Evolutionary conservation across 2,113 vertebrate species (phyloP).

Genomic region (Phrynosoma blainvillii): DNA sequence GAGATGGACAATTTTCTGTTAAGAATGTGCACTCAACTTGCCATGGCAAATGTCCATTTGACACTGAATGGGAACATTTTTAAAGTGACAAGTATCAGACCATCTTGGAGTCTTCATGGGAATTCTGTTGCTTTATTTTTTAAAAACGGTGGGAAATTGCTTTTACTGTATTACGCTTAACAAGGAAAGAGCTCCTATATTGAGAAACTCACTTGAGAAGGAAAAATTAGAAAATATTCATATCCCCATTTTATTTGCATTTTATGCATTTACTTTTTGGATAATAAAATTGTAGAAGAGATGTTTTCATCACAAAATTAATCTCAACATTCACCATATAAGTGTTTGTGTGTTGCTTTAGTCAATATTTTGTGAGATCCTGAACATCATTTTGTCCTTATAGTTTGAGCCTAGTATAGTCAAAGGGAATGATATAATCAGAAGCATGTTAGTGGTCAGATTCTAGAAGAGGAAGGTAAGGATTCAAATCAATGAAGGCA

Average conservation of each 20-base stretch:
- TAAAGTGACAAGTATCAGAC: not conserved
- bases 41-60: slow-evolving; percentile 68
- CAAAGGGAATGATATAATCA: too few species aligned
- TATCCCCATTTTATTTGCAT: not conserved
- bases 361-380: too few species aligned
- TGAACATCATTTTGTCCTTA: too few species aligned
- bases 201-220: slow-evolving; percentile 3
- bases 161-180: slow-evolving; percentile 35
- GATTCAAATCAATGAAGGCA: too few species aligned
- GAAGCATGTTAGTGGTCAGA: too few species aligned
- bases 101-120: not conserved
- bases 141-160: slow-evolving; percentile 35
- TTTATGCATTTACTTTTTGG: not conserved
- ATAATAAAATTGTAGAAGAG: too few species aligned
- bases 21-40: slow-evolving; percentile 59
- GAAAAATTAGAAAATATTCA: not conserved
- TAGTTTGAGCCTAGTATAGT: too few species aligned
- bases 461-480: too few species aligned
- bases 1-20: slow-evolving; percentile 61
- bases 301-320: too few species aligned
- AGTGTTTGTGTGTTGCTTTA: too few species aligned
- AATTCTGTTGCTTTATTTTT: slow-evolving; percentile 19
- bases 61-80: slow-evolving; percentile 54
- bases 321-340: too few species aligned
- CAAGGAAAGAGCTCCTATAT: not conserved